These are phyloP conservation scores for Eptatretus atami DNA, from an alignment of 2,797 vertebrate genomes.

Conservation along the genomic window DNA sequence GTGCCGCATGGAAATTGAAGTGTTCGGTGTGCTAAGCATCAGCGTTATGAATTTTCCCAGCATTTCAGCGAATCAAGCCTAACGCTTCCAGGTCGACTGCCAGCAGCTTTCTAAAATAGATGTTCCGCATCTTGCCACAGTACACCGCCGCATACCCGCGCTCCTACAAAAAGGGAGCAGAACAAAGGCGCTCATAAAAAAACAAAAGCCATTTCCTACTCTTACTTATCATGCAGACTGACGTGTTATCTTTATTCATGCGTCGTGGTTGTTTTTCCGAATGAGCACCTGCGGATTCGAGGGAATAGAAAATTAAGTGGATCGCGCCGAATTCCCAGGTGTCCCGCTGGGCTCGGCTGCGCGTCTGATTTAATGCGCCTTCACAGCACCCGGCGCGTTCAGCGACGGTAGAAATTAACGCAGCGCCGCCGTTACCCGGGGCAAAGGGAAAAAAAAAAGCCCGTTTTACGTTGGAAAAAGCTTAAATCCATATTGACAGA, in stretches of 20 bases:
- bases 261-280: slow-evolving; percentile 55
- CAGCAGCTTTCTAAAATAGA: background rate
- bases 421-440: slow-evolving; percentile 22
- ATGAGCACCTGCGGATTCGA: slow-evolving; percentile 80
- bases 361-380: slow-evolving; percentile 38
- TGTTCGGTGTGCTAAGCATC: too few relatives aligned
- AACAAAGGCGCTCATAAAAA: slow-evolving; percentile 2
- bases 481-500: background rate
- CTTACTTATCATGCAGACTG: slow-evolving; percentile 72
- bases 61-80: too few relatives aligned
- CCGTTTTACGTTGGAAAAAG: slow-evolving; percentile 5
- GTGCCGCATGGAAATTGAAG: too few relatives aligned
- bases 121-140: background rate
- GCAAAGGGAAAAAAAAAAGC: slow-evolving; percentile 11
- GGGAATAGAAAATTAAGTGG: slow-evolving; percentile 69
- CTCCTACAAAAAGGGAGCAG: background rate
- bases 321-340: slow-evolving; percentile 71
- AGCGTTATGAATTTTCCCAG: too few relatives aligned
- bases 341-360: slow-evolving; percentile 34
- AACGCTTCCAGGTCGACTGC: too few relatives aligned
- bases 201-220: slow-evolving; percentile 22
- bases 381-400: slow-evolving; percentile 16
- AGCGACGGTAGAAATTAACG: slow-evolving; percentile 24
- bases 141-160: background rate
- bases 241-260: slow-evolving; percentile 68